phyloP scores from a whole-genome alignment of 2,888 invertebrate species.

The Cremastinae sp. region DNA sequence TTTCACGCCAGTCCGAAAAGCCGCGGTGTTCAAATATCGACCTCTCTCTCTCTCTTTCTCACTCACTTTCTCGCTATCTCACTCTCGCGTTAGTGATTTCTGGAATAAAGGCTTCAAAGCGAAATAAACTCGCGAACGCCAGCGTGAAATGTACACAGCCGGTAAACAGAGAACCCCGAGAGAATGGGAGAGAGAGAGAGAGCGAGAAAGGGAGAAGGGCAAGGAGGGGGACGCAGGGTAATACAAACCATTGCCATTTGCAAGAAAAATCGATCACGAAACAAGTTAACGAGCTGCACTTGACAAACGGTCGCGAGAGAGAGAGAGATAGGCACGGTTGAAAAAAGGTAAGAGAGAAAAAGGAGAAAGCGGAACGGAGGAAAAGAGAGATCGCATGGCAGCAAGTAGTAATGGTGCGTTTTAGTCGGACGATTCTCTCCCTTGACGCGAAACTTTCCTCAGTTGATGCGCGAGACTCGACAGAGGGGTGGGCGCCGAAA shows the following conservation, averaged over 20 bases:
- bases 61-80: conserved; percentile 13
- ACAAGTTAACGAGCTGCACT: conserved; percentile 47
- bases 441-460: conserved; percentile 32
- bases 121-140: conserved; percentile 37
- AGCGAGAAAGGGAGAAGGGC: conserved; percentile 5
- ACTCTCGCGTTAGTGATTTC: conserved; percentile 47
- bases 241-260: conserved; percentile 13
- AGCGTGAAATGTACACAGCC: conserved; percentile 48
- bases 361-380: neutral
- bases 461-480: conserved; percentile 13
- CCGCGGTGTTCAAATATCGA: conserved; percentile 45
- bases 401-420: conserved; percentile 54
- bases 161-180: conserved; percentile 14
- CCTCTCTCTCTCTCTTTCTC: conserved; percentile 18
- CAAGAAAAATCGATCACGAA: conserved; percentile 44
- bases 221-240: conserved; percentile 1
- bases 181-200: conserved; percentile 4
- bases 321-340: too few species aligned
- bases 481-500: conserved; percentile 11
- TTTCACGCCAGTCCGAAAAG: conserved; percentile 63
- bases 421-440: conserved; percentile 51
- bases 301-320: conserved; percentile 29
- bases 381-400: conserved; percentile 40
- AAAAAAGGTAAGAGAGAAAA: neutral
- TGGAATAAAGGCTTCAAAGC: conserved; percentile 56